A percentile compares a stretch with the other conserved stretches of the same genome.
Conservation (phyloP, 2,113 vertebrate species). For the Indicator maculatus region DNA sequence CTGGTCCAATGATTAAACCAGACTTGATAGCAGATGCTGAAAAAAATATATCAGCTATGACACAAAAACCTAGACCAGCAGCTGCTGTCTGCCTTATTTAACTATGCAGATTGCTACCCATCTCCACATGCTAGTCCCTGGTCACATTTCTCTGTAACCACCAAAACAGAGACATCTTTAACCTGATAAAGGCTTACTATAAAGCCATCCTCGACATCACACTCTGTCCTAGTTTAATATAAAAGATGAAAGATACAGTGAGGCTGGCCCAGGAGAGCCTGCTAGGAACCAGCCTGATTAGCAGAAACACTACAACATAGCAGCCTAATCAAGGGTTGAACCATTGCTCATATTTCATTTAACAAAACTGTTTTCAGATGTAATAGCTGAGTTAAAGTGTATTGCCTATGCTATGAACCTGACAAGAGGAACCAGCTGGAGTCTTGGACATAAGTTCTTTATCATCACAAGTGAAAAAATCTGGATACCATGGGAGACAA, state of each 20-base stretch:
- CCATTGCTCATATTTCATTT: neutral
- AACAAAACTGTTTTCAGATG: conserved; percentile 11
- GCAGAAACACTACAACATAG: neutral
- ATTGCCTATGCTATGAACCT: neutral
- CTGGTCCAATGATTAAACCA: neutral
- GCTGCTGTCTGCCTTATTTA: conserved; percentile 20
- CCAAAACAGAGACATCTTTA: neutral
- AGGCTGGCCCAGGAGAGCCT: neutral
- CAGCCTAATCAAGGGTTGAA: neutral
- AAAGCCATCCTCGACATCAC: neutral
- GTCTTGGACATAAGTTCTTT: conserved; percentile 15
- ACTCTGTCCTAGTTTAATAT: neutral
- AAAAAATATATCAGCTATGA: neutral
- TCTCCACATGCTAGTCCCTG: neutral
- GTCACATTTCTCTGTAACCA: conserved; percentile 6
- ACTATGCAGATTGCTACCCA: neutral
- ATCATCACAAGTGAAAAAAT: conserved; percentile 43
- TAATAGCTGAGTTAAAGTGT: conserved; percentile 16
- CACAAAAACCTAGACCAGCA: neutral
- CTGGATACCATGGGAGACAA: neutral
- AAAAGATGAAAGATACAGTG: neutral
- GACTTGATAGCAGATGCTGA: neutral
- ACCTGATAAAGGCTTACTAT: neutral
- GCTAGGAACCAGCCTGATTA: conserved; percentile 14
- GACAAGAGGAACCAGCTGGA: conserved; percentile 26